phyloP scores from a whole-genome alignment of 2,113 vertebrate genomes.

The Indicator maculatus region DNA sequence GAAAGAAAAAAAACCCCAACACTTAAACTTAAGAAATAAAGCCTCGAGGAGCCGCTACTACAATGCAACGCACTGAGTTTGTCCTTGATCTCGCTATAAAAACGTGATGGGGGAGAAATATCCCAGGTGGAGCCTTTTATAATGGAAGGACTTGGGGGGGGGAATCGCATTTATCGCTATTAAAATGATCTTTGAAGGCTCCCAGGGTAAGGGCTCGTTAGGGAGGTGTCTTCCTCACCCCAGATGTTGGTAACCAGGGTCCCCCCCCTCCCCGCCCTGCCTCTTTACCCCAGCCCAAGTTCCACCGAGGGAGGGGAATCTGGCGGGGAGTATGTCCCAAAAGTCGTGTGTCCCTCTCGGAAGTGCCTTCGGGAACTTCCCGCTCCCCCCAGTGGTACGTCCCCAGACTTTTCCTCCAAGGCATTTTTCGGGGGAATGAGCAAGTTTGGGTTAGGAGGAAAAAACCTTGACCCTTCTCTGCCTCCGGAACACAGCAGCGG shows the following conservation, averaged over 20 bases:
- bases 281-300: not conserved
- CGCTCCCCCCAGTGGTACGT: not conserved
- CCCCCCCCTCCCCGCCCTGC: not conserved
- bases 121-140: not conserved
- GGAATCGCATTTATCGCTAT: not conserved
- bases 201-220: not conserved
- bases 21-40: no score
- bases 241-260: not conserved
- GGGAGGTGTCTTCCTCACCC: not conserved
- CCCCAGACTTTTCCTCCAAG: fast-evolving
- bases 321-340: not conserved
- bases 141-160: not conserved
- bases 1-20: no score
- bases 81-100: conserved; percentile 55
- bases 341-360: not conserved
- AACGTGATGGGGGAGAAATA: conserved; percentile 7
- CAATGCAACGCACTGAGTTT: not conserved
- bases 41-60: not conserved
- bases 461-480: not conserved
- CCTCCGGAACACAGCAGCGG: no score
- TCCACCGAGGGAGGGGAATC: not conserved
- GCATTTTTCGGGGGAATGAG: not conserved
- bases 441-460: not conserved
- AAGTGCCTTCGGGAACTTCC: not conserved
- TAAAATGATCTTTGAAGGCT: not conserved